Base-by-base conservation (phyloP, 2,888 invertebrate genomes). In the Mesorhabditis belari region DNA sequence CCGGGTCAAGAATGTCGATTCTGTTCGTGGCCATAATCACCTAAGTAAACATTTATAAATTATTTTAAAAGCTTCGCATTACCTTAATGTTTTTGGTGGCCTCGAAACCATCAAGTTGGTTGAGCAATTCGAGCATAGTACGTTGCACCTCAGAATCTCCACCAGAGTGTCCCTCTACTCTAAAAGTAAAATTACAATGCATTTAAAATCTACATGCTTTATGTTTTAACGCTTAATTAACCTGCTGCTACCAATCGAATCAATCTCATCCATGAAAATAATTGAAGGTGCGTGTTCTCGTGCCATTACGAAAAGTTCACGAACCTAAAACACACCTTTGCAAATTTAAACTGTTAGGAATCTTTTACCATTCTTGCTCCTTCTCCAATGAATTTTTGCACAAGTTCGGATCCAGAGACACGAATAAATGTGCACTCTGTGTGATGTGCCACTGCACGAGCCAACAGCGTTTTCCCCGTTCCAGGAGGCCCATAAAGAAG, bases 241-340 rank as follows among this genome's bases (percentile, higher is more conserved):
- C 94, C 98, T 88, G 26, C 95, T 92, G 0, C 96, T 96, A 63
- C 98, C 98, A 82, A 98, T 99, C 0, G 96, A 96, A 85, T 98
- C 98, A 74, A 98, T 98, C 87, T 98, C 96, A 82, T 98, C 98
- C 98, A 99, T 98, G 84, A 98, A 98, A 76, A 98, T 99, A 66
- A 98, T 99, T 0, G 96, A 96, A 0, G 98, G 98, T 0, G 98
- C 95, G 85, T 98, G 96, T 82, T 99, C 96, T 80, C 87, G 85
- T n/a, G 98, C 98, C 98, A 98, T 98, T 0, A 98, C 96, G 78
- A 98, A 99, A 23, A 99, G 87, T 84, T 98, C 98, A 73, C 98
- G 85, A 5, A 26, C 95, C 70, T 70, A 53, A 5, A 59, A 57
- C 9, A 12, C 35, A 23, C 25, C 5, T 52, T 3, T 19, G 5